phyloP scores from a whole-genome alignment of 2,113 vertebrate genomes.

The Tyrannus savana region DNA sequence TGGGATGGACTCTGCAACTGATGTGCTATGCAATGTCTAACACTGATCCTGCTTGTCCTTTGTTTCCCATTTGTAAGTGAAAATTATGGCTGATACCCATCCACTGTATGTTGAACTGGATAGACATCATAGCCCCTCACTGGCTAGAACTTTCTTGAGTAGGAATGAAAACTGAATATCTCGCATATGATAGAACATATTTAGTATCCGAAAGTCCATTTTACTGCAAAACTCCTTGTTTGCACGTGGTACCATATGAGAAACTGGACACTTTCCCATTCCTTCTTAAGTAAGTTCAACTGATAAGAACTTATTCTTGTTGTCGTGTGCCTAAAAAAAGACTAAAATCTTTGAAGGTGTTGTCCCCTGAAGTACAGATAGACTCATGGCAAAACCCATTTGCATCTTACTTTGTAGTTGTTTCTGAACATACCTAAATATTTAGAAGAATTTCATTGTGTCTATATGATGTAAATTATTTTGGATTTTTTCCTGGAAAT shows the following conservation, averaged over 20 bases:
- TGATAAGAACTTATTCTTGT: background rate
- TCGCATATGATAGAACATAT: background rate
- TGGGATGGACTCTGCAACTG: background rate
- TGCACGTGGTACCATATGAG: background rate
- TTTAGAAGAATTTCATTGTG: background rate
- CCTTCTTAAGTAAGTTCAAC: background rate
- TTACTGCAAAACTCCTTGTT: background rate
- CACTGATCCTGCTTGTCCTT: background rate
- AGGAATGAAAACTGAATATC: background rate
- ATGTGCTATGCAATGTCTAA: background rate
- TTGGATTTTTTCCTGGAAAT: background rate
- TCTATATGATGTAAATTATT: background rate
- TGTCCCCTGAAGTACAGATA: background rate
- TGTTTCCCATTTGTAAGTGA: background rate
- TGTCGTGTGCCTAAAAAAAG: background rate
- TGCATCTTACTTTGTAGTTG: background rate
- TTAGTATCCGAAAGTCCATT: background rate
- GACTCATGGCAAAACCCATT: background rate
- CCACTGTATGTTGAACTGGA: rapidly evolving
- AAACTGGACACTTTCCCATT: background rate
- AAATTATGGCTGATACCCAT: background rate
- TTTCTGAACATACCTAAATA: background rate
- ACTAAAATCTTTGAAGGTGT: background rate
- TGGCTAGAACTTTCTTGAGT: background rate
- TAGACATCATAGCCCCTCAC: background rate